Base-by-base conservation (phyloP, 2,113 vertebrate genomes). In the Callospermophilus lateralis region DNA sequence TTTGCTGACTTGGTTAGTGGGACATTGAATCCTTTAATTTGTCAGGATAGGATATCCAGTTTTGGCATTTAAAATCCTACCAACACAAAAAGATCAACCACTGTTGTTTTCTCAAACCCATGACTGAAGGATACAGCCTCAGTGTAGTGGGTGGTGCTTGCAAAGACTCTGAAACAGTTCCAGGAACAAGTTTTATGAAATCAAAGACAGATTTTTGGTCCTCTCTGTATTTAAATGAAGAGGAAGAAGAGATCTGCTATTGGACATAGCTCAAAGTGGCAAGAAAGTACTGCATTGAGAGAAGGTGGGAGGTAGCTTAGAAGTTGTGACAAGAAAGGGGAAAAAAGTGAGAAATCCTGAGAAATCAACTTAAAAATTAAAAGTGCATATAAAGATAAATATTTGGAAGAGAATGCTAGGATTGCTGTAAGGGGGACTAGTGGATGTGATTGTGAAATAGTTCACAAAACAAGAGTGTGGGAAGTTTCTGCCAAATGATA, bases 391-490 rank as follows among this genome's bases (percentile, higher is more conserved):
- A 17, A 73, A 78, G 37, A 5, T 73, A 74, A 84, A 95, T 63
- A 61, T 8, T 68, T 95, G 63, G 73, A 79, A 84, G 74, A 37
- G 15, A 92, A 92, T 30, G 65, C 3, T 42, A 22, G 15, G 11
- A 4, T 72, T 83, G 13, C 4, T 17, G 63, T 7, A 32, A 79
- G 30, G 51, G 17, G 7, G 84, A 63, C 20, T 79, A 84, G 79
- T 45, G 61, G 76, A 78, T 26, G 10, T 51, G 39, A 74, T 24
- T 4, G 30, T 91, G 45, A 84, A 53, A 45, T 70, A 80, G 63
- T 90, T 96, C 24, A 74, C 45, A 86, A 37, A 70, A 48, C 39
- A 92, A 92, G 68, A 78, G 42, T 20, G 86, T 37, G 55, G 61
- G 26, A 79, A 19, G 45, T 72, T 86, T 84, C 72, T 68, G 84